Evolutionary conservation across 2,797 vertebrate genomes (phyloP).

Genomic region (Corythornis leucogaster): DNA sequence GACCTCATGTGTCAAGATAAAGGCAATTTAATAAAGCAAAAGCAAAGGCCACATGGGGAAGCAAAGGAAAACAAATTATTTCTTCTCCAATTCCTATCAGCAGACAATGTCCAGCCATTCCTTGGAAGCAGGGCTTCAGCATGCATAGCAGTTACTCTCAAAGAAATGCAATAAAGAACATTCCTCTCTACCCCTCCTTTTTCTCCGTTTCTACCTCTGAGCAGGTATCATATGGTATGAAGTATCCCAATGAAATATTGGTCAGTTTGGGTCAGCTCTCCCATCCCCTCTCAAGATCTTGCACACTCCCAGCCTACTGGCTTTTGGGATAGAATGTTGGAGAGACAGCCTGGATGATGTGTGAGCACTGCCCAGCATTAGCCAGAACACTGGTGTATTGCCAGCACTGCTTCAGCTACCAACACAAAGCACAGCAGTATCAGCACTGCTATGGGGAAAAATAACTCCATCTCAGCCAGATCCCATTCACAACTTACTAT

Average conservation of each 20-base stretch:
- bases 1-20: neutral
- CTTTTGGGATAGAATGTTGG: neutral
- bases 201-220: neutral
- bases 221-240: neutral
- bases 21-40: neutral
- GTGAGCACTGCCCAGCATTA: neutral
- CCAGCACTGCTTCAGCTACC: neutral
- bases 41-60: neutral
- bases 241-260: neutral
- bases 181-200: neutral
- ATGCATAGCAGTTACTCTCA: neutral
- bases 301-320: neutral
- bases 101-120: accelerated
- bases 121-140: neutral
- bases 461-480: neutral
- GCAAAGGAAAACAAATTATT: neutral
- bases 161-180: neutral
- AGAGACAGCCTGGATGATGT: neutral
- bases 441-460: neutral
- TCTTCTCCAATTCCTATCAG: neutral
- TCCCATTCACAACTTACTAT: neutral
- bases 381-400: neutral
- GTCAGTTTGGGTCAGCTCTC: neutral
- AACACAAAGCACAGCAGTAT: neutral
- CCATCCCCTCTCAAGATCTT: neutral